Conservation (phyloP, 2,888 invertebrate species). For the Antitype chi region DNA sequence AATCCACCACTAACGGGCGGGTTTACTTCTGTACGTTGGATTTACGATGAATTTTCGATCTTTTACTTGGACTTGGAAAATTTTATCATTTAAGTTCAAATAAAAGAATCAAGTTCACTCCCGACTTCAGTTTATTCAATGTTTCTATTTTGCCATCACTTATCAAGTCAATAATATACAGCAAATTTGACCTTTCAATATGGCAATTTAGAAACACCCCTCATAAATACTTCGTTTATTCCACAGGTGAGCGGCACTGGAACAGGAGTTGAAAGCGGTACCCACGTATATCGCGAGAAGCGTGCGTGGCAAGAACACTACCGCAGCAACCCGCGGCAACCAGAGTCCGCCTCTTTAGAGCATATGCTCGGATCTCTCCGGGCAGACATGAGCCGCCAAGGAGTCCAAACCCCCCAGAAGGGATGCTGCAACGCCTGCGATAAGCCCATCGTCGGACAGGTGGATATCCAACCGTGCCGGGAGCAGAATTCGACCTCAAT, state of each 20-base stretch:
- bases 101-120: conserved; percentile 49
- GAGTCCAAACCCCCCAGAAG: conserved; percentile 99
- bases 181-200: conserved; percentile 2
- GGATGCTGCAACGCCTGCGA: conserved; percentile 99
- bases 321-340: conserved; percentile 90
- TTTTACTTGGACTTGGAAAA: conserved; percentile 66
- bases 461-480: conserved; percentile 72
- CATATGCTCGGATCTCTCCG: conserved; percentile 98
- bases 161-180: neutral
- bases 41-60: conserved; percentile 66
- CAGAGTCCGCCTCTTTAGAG: conserved; percentile 91
- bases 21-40: conserved; percentile 83
- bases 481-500: conserved; percentile 52
- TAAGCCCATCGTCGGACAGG: conserved; percentile 99
- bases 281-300: conserved; percentile 92
- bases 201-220: conserved; percentile 46
- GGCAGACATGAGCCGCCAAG: conserved; percentile 99
- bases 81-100: conserved; percentile 34
- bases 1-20: conserved; percentile 81
- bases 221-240: conserved; percentile 36
- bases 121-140: conserved; percentile 15
- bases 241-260: conserved; percentile 85
- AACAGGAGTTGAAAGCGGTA: conserved; percentile 86
- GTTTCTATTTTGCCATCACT: conserved; percentile 54
- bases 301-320: conserved; percentile 90